Evolutionary conservation across 1,140 invertebrate species (phyloP).

Genomic region (Pararge aegeria): DNA sequence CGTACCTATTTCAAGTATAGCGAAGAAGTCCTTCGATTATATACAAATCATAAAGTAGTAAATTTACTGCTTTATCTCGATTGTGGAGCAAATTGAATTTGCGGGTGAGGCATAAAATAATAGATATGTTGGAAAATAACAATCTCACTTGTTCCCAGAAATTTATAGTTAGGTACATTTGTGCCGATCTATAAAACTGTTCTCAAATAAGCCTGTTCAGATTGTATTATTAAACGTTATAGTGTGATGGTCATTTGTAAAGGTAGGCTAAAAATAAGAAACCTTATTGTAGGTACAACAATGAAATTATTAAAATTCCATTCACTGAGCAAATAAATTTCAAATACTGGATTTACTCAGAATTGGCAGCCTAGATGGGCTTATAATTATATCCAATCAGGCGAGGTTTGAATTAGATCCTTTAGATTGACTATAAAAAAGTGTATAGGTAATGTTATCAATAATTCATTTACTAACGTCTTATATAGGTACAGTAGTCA

Average conservation of each 20-base stretch:
- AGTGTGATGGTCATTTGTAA: too few relatives aligned
- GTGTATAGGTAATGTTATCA: too few relatives aligned
- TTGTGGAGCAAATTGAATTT: conserved; percentile 25
- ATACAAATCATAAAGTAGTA: conserved; percentile 19
- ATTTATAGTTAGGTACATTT: not conserved
- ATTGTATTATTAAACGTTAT: not conserved
- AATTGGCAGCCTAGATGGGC: too few relatives aligned
- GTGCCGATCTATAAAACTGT: not conserved
- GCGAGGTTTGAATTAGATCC: too few relatives aligned
- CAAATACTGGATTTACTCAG: too few relatives aligned
- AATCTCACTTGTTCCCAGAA: not conserved
- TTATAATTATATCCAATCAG: too few relatives aligned
- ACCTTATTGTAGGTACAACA: too few relatives aligned
- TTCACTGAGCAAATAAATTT: too few relatives aligned
- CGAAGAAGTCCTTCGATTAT: conserved; percentile 7
- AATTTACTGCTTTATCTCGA: conserved; percentile 24
- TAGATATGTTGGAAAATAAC: conserved; percentile 5
- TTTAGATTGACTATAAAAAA: too few relatives aligned
- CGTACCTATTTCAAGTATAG: not conserved
- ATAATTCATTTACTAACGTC: too few relatives aligned
- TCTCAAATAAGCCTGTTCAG: not conserved
- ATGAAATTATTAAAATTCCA: too few relatives aligned
- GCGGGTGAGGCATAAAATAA: not conserved
- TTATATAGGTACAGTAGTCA: not conserved
- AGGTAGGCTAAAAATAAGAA: too few relatives aligned